phyloP scores from a whole-genome alignment of 2,888 invertebrate genomes.

The Parnassius apollo region DNA sequence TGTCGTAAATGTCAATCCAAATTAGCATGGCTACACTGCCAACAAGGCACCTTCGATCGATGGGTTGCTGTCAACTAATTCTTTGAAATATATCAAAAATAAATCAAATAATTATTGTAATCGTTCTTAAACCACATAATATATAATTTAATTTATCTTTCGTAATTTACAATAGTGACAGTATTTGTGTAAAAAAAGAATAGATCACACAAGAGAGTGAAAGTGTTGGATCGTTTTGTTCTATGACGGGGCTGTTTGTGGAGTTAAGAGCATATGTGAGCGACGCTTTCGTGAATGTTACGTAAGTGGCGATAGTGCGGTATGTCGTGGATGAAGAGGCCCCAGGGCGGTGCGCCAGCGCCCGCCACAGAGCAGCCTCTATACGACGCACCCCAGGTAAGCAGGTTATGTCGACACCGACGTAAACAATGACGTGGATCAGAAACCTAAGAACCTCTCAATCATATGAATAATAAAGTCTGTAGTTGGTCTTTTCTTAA shows the following conservation, averaged over 20 bases:
- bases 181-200: slow-evolving; percentile 29
- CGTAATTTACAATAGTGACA: background rate
- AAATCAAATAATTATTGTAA: slow-evolving; percentile 33
- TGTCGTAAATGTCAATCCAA: slow-evolving; percentile 25
- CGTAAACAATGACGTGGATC: slow-evolving; percentile 76
- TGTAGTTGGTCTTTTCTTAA: slow-evolving; percentile 11
- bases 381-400: slow-evolving; percentile 64
- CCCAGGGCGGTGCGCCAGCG: slow-evolving; percentile 51
- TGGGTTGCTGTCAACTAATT: slow-evolving; percentile 73
- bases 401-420: slow-evolving; percentile 57
- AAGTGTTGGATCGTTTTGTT: slow-evolving; percentile 60
- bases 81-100: slow-evolving; percentile 55
- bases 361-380: slow-evolving; percentile 53
- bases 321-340: slow-evolving; percentile 78
- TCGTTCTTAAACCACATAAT: slow-evolving; percentile 1
- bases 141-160: background rate
- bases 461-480: slow-evolving; percentile 48
- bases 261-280: slow-evolving; percentile 64
- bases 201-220: slow-evolving; percentile 51
- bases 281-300: slow-evolving; percentile 65
- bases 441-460: slow-evolving; percentile 32
- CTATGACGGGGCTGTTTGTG: slow-evolving; percentile 61
- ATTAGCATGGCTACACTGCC: slow-evolving; percentile 67
- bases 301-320: slow-evolving; percentile 64
- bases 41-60: slow-evolving; percentile 81